Evolutionary conservation across 2,113 vertebrate genomes (phyloP).

Genomic region (Aptenodytes patagonicus): DNA sequence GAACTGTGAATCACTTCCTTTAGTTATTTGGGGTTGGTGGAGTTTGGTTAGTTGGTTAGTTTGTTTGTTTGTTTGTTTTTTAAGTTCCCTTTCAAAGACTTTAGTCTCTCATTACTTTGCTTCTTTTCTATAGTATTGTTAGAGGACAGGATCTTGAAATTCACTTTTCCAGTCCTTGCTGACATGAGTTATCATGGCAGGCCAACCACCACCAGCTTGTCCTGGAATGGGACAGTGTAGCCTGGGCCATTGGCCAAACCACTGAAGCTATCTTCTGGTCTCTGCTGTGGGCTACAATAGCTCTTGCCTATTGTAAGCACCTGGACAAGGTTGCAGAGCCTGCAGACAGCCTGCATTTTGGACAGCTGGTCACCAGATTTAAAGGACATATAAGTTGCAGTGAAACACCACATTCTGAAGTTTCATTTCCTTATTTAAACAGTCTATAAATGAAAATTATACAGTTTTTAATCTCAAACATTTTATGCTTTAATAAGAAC

Average conservation of each 20-base stretch:
- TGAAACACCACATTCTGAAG: neutral
- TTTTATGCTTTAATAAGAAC: neutral
- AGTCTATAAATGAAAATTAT: neutral
- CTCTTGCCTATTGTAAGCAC: neutral
- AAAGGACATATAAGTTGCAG: neutral
- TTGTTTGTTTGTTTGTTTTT: neutral
- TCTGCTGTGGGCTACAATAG: neutral
- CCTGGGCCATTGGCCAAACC: neutral
- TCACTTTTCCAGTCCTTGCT: neutral
- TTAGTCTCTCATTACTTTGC: neutral
- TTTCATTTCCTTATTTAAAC: neutral
- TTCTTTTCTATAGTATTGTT: neutral
- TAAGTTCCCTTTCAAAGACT: neutral
- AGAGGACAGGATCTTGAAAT: neutral
- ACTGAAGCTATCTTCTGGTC: neutral
- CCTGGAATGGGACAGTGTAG: neutral
- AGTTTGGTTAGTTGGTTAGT: neutral
- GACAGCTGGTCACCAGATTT: neutral
- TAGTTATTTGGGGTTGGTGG: neutral
- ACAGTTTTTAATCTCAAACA: neutral
- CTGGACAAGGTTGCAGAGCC: neutral
- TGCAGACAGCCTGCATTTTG: neutral
- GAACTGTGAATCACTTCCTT: neutral
- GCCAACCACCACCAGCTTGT: neutral
- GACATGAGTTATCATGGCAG: neutral